phyloP scores from a whole-genome alignment of 2,797 vertebrate genomes.

The Siniperca obscura region DNA sequence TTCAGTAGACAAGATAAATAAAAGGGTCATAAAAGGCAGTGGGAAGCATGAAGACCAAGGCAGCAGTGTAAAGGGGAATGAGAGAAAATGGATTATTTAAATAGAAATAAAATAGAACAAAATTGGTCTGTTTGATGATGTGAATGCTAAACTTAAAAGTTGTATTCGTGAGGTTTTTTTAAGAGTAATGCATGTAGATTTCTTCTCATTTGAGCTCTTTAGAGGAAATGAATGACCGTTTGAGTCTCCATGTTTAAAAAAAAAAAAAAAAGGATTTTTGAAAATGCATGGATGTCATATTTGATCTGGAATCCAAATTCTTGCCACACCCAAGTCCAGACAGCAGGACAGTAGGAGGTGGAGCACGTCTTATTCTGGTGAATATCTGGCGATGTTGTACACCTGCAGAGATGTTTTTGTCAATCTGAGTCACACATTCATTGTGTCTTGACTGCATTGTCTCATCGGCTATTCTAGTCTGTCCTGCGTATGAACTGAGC shows the following conservation, averaged over 20 bases:
- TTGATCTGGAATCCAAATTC: background rate
- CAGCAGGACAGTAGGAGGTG: background rate
- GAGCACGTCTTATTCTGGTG: background rate
- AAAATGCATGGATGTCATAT: background rate
- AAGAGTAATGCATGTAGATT: background rate
- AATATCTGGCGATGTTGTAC: background rate
- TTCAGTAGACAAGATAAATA: conserved; percentile 16
- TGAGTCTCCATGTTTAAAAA: background rate
- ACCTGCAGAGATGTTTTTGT: conserved; percentile 33
- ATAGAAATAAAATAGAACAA: background rate
- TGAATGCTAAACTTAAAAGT: background rate
- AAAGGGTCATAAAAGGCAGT: conserved; percentile 4
- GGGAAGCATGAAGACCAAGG: background rate
- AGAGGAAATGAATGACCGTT: background rate
- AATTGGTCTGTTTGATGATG: background rate
- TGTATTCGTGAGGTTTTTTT: background rate
- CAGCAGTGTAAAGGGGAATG: background rate
- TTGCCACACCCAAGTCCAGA: background rate
- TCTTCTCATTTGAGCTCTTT: background rate
- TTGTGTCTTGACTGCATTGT: conserved; percentile 39
- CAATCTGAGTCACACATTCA: conserved; percentile 22
- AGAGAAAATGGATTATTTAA: background rate
- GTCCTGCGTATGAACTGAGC: conserved; percentile 30
- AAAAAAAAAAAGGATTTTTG: background rate
- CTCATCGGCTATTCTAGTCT: conserved; percentile 35